Evolutionary conservation across 2,113 vertebrate species (phyloP), one percentile per base, ranked within the genome.

Genomic region (Crotalus helleri): DNA sequence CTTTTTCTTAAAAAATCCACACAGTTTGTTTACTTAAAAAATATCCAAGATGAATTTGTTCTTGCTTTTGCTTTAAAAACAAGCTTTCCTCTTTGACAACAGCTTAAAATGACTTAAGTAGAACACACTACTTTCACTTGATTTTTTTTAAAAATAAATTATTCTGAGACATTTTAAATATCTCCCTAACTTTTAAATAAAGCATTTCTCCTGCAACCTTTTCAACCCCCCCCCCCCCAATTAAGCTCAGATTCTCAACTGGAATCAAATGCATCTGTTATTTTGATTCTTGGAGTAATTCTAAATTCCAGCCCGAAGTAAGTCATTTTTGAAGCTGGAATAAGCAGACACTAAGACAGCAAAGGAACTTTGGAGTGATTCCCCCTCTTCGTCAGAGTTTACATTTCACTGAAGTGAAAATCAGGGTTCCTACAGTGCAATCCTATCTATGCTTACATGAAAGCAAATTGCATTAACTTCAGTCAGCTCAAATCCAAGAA

Each of bases 1-100:
- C 96, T 53, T 69, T 90, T 51, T 95, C 94, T 96, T 57, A 96
- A 97, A 97, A 7, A 95, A 95, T 95, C 92, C 96, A 96, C 87
- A 96, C 95, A 97, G 93, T 26, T 92, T 88, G 92, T 94, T 95
- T 92, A 44, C 46, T 46, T 46, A 46, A 46, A 94, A 97, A 97
- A 97, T 93, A 96, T 81, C 86, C 86, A 95, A 93, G 94, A 94
- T 92, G 12, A 23, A 87, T 88, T 88, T 39, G 58, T 51, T 44
- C 58, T 64, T 88, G 51, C 26, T 15, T 54, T 85, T 21, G 87
- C 26, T 89, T 87, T 92, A 96, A 93, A 96, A 96, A 95, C 5
- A 95, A 93, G 90, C 92, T 3, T 92, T 94, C 51, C 89, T 87
- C 87, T 92, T 57, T 4, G 19, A 92, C 91, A 0, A 51, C 92